Percentiles rank a stretch among this genome's conserved stretches.
These are phyloP conservation scores for Holacanthella duospinosa DNA, from an alignment of 2,888 invertebrate species.

Conservation along the genomic window DNA sequence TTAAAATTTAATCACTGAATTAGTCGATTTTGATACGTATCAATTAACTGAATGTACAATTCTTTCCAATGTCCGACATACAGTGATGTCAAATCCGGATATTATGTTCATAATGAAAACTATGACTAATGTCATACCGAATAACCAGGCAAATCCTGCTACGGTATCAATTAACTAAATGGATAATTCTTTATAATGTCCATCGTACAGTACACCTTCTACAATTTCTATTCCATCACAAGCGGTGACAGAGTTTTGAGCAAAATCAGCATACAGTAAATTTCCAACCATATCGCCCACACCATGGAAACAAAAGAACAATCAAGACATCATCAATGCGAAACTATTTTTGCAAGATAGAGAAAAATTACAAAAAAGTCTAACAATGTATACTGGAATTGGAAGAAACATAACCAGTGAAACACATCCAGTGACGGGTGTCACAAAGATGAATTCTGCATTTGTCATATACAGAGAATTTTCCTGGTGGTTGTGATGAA, in stretches of 20 bases:
- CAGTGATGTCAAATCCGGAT: conserved; percentile 30
- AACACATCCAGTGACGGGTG: conserved; percentile 25
- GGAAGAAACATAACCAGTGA: conserved; percentile 26
- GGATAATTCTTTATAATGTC: conserved; percentile 29
- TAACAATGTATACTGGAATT: conserved; percentile 21
- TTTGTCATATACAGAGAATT: conserved; percentile 26
- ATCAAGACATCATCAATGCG: conserved; percentile 30
- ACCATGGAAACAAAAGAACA: conserved; percentile 32
- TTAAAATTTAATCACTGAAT: no score
- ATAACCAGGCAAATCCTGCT: conserved; percentile 27
- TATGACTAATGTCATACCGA: conserved; percentile 26
- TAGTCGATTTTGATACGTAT: no score
- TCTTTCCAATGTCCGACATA: conserved; percentile 22
- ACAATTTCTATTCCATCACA: conserved; percentile 28
- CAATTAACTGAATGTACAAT: no score
- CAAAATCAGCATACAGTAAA: conserved; percentile 31
- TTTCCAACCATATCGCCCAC: conserved; percentile 27
- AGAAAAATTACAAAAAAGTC: conserved; percentile 26
- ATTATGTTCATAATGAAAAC: conserved; percentile 30
- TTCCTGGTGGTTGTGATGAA: conserved; percentile 24
- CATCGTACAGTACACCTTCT: conserved; percentile 33
- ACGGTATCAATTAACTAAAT: conserved; percentile 24
- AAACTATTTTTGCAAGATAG: conserved; percentile 21
- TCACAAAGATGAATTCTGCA: conserved; percentile 25
- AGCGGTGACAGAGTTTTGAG: conserved; percentile 29